phyloP scores from a whole-genome alignment of 1,140 invertebrate genomes.

The Andricus grossulariae region DNA sequence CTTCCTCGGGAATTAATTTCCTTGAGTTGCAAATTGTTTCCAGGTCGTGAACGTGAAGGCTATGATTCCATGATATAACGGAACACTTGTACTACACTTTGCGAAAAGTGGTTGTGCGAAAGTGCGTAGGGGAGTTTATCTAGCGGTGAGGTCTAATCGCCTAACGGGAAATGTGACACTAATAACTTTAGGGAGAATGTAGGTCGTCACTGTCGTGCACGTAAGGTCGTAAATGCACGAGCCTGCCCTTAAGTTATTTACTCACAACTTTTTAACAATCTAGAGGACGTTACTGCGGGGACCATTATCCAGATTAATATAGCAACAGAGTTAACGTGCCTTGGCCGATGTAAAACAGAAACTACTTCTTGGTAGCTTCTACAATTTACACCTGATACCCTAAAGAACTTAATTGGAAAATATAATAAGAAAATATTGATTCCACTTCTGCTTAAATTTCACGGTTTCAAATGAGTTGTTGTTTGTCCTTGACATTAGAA shows the following conservation, averaged over 20 bases:
- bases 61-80: slow-evolving; percentile 25
- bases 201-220: slow-evolving; percentile 15
- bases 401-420: neutral
- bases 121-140: slow-evolving; percentile 27
- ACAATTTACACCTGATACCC: neutral
- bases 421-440: neutral
- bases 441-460: neutral
- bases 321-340: neutral
- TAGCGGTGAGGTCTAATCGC: slow-evolving; percentile 28
- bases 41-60: neutral
- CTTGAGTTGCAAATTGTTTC: neutral
- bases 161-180: slow-evolving; percentile 30
- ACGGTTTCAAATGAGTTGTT: neutral
- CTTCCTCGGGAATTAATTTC: neutral
- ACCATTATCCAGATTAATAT: neutral
- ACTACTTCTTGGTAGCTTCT: slow-evolving; percentile 4
- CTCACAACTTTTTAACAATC: slow-evolving; percentile 3
- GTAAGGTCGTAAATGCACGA: slow-evolving; percentile 30
- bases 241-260: slow-evolving; percentile 29
- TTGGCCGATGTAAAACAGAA: neutral
- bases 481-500: neutral
- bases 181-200: slow-evolving; percentile 30
- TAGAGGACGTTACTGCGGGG: neutral
- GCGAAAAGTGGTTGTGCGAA: slow-evolving; percentile 25
- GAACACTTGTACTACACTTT: slow-evolving; percentile 13